phyloP scores from a whole-genome alignment of 2,888 invertebrate genomes.

The Ashinkailepas kermadecensis region DNA sequence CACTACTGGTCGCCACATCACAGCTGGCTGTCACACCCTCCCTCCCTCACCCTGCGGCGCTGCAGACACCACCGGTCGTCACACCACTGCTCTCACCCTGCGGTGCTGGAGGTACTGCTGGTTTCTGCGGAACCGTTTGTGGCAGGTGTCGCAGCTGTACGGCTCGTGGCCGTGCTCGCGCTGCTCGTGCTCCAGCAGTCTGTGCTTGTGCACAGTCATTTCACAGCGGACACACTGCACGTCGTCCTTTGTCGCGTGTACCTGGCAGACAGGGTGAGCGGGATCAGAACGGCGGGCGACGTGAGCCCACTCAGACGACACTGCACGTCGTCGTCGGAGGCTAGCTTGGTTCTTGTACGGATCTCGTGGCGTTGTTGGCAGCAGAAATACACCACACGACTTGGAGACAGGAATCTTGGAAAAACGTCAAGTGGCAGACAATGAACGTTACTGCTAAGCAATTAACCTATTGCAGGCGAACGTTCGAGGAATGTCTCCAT shows the following conservation, averaged over 20 bases:
- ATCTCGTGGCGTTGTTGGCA: no score
- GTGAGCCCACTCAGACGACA: neutral
- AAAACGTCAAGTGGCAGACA: no score
- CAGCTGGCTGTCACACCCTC: no score
- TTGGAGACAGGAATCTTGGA: no score
- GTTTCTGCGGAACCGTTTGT: neutral
- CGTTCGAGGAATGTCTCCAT: no score
- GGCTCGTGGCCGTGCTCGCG: neutral
- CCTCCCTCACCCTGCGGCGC: no score
- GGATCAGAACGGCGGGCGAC: no score
- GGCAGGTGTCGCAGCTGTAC: neutral
- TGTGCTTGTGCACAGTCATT: neutral
- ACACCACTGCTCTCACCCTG: neutral
- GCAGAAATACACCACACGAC: no score
- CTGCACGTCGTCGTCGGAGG: neutral
- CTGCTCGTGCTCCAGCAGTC: neutral
- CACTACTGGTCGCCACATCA: neutral
- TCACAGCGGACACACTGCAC: neutral
- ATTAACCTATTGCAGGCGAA: no score
- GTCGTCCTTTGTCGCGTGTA: conserved; percentile 6
- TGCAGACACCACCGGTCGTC: neutral
- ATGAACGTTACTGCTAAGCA: no score
- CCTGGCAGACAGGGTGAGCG: neutral
- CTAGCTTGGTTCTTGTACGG: neutral
- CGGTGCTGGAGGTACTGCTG: conserved; percentile 20